Percentiles rank a stretch among this genome's conserved stretches.
Conservation (phyloP, 2,888 invertebrate genomes). For the Phalera bucephala region DNA sequence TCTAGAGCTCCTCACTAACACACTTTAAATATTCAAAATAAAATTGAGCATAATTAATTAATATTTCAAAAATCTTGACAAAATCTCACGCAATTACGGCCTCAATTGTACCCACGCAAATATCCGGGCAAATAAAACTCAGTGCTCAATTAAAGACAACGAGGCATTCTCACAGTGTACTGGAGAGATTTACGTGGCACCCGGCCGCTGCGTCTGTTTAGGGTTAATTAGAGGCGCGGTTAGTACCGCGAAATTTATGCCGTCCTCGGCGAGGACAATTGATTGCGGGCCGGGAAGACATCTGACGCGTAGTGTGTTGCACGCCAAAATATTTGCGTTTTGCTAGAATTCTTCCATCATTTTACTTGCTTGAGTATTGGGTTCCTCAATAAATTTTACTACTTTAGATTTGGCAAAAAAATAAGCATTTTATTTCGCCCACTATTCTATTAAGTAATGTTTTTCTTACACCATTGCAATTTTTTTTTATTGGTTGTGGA, state of each 20-base stretch:
- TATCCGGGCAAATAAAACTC: conserved; percentile 38
- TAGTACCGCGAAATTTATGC: conserved; percentile 63
- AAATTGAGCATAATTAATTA: too few relatives aligned
- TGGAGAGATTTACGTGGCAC: conserved; percentile 60
- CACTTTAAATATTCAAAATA: too few relatives aligned
- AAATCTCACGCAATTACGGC: neutral
- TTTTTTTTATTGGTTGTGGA: too few relatives aligned
- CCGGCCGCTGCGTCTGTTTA: conserved; percentile 54
- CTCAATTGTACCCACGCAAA: conserved; percentile 2
- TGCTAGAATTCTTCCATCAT: neutral
- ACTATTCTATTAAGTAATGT: too few relatives aligned
- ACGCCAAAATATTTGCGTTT: conserved; percentile 17
- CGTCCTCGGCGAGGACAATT: conserved; percentile 51
- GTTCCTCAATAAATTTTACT: too few relatives aligned
- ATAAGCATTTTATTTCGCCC: too few relatives aligned
- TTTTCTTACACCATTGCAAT: too few relatives aligned
- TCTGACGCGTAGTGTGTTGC: conserved; percentile 34
- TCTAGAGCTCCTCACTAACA: too few relatives aligned
- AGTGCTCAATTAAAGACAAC: conserved; percentile 57
- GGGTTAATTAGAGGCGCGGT: conserved; percentile 74
- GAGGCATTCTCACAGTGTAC: conserved; percentile 48
- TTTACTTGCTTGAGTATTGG: too few relatives aligned
- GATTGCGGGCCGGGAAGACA: conserved; percentile 35
- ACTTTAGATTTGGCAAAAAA: too few relatives aligned
- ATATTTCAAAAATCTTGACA: too few relatives aligned